These are phyloP conservation scores for Mastomys natalensis DNA, from an alignment of 2,113 vertebrate genomes.

Conservation along the genomic window DNA sequence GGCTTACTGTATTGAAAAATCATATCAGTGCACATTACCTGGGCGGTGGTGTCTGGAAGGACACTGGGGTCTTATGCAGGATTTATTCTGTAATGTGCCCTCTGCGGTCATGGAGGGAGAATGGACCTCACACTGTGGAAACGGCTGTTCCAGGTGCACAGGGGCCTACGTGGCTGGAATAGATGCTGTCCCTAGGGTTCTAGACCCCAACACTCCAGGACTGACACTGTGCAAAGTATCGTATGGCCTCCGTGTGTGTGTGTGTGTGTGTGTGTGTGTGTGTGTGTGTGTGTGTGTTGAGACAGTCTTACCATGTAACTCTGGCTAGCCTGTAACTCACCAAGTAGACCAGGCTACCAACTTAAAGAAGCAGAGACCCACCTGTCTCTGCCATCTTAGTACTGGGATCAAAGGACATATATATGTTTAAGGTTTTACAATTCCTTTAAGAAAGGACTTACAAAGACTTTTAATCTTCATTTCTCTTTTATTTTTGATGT, in stretches of 20 bases:
- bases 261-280: not conserved
- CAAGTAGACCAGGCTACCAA: not conserved
- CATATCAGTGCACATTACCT: not conserved
- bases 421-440: constrained; percentile 33
- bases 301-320: not conserved
- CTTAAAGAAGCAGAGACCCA: not conserved
- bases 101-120: not conserved
- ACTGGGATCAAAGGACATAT: not conserved
- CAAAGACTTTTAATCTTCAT: not conserved
- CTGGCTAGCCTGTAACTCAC: not conserved
- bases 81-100: not conserved
- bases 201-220: not conserved
- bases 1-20: not conserved
- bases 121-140: not conserved
- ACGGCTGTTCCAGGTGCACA: not conserved
- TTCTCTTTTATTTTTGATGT: not conserved
- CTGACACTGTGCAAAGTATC: not conserved
- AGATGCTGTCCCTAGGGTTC: not conserved
- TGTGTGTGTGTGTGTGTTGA: not conserved
- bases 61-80: not conserved
- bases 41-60: not conserved
- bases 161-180: fast-evolving
- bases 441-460: not conserved
- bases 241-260: not conserved
- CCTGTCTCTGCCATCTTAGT: not conserved